phyloP scores from a whole-genome alignment of 2,113 vertebrate species.

The Megaceryle maxima region DNA sequence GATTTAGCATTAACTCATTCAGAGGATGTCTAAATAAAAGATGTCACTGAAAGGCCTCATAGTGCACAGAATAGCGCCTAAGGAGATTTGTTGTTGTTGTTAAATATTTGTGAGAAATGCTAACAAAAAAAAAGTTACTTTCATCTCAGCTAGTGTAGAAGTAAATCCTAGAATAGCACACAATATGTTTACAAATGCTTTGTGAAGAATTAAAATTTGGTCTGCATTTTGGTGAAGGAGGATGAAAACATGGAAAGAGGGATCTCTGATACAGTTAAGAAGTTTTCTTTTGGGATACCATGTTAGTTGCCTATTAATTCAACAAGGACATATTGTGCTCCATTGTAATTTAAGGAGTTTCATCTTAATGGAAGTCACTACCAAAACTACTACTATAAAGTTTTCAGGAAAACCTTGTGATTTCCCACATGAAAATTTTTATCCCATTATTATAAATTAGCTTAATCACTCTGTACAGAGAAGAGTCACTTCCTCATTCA shows the following conservation, averaged over 20 bases:
- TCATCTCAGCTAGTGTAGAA: background rate
- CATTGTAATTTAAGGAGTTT: background rate
- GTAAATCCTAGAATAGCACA: background rate
- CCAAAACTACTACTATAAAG: background rate
- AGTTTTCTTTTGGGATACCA: rapidly evolving
- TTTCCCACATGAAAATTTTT: background rate
- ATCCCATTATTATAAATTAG: background rate
- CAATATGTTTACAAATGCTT: background rate
- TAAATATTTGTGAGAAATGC: background rate
- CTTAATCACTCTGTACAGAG: background rate
- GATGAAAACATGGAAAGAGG: rapidly evolving
- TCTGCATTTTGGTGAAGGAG: background rate
- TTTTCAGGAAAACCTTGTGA: background rate
- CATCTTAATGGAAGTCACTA: background rate
- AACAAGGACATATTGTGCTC: rapidly evolving
- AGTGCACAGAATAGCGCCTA: rapidly evolving
- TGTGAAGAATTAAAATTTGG: background rate
- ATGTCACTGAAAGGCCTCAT: background rate
- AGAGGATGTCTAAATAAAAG: background rate
- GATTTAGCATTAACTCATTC: background rate
- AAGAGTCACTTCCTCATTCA: background rate
- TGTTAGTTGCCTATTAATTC: background rate
- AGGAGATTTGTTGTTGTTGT: background rate
- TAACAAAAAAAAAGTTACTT: background rate
- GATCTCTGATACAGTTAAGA: background rate